Percentiles rank a stretch among this genome's conserved stretches.
These are phyloP conservation scores for Chaenodraco wilsoni DNA, from an alignment of 2,797 vertebrate species.

Conservation along the genomic window DNA sequence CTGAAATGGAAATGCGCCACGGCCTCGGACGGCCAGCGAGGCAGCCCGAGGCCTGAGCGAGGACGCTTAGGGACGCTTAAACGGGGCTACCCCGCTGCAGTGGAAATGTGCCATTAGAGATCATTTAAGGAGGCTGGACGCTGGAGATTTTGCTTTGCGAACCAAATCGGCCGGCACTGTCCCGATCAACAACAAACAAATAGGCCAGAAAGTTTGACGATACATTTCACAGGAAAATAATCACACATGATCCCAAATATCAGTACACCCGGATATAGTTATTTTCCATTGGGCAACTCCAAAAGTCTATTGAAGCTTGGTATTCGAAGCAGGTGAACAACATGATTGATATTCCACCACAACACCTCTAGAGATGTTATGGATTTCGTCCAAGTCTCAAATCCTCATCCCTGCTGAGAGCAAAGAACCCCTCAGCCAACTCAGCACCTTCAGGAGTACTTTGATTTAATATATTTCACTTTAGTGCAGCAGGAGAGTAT, in stretches of 20 bases:
- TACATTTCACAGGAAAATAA: background rate
- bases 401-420: constrained; percentile 49
- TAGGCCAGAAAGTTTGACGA: no score
- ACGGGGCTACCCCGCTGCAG: no score
- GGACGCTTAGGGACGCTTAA: no score
- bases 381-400: constrained; percentile 54
- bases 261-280: background rate
- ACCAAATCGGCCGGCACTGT: constrained; percentile 16
- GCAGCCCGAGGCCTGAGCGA: no score
- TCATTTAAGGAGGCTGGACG: constrained; percentile 30
- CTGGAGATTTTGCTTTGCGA: constrained; percentile 32
- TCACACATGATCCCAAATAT: constrained; percentile 16
- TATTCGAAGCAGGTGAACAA: constrained; percentile 29
- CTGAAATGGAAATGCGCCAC: no score
- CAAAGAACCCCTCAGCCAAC: constrained; percentile 18
- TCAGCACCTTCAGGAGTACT: constrained; percentile 31
- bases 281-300: constrained; percentile 35
- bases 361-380: constrained; percentile 44
- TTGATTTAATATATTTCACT: constrained; percentile 47
- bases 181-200: constrained; percentile 20
- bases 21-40: no score
- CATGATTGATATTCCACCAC: constrained; percentile 50
- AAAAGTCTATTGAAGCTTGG: constrained; percentile 25
- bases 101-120: background rate
- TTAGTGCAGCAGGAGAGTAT: constrained; percentile 25